Conservation (phyloP, 2,888 invertebrate species). For the Trypoxylon attenuatum region DNA sequence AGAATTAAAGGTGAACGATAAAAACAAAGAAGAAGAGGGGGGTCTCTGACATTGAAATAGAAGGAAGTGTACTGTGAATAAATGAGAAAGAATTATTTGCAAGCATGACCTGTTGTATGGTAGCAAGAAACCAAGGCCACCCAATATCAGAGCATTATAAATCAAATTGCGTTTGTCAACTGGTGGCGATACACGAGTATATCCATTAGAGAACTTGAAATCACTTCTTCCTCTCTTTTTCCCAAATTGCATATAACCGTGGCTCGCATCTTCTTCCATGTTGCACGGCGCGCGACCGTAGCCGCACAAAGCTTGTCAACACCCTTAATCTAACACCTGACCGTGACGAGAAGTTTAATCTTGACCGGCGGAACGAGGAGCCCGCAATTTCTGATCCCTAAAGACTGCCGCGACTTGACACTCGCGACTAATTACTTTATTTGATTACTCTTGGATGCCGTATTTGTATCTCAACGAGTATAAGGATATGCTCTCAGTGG, state of each 20-base stretch:
- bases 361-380: too few relatives aligned
- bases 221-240: constrained; percentile 79
- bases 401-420: too few relatives aligned
- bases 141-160: constrained; percentile 85
- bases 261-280: constrained; percentile 82
- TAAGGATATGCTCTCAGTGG: constrained; percentile 42
- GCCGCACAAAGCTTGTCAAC: neutral
- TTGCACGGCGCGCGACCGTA: constrained; percentile 33
- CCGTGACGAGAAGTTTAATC: too few relatives aligned
- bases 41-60: constrained; percentile 14
- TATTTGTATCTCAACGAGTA: constrained; percentile 50
- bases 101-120: constrained; percentile 90
- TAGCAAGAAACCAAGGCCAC: constrained; percentile 91
- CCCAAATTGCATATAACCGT: constrained; percentile 79
- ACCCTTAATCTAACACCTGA: too few relatives aligned
- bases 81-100: constrained; percentile 12
- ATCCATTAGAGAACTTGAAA: constrained; percentile 75
- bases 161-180: constrained; percentile 83
- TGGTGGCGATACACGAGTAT: constrained; percentile 81
- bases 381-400: too few relatives aligned
- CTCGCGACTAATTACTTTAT: too few relatives aligned
- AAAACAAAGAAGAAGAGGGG: neutral
- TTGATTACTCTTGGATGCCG: constrained; percentile 27
- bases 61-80: too few relatives aligned
- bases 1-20: neutral